A percentile compares a stretch with the other conserved stretches of the same genome.
phyloP scores from a whole-genome alignment of 2,888 invertebrate species.

The Aphrophora alni region DNA sequence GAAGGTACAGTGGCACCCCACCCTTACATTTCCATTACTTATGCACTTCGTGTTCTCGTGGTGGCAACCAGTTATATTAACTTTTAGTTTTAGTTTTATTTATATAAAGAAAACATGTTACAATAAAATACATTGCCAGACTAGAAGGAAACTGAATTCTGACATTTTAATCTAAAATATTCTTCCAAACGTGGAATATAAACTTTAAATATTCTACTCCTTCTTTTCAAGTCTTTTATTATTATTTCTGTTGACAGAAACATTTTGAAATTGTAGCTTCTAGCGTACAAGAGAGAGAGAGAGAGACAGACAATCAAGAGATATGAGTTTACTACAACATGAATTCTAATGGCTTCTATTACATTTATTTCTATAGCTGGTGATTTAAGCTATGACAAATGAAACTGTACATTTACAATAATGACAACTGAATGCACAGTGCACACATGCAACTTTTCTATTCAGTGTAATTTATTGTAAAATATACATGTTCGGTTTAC shows the following conservation, averaged over 20 bases:
- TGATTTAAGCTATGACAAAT: not conserved
- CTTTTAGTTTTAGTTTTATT: too few species aligned
- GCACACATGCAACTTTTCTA: not conserved
- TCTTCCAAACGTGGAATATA: not conserved
- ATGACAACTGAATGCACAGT: not conserved
- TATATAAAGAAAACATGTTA: too few species aligned
- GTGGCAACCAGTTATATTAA: too few species aligned
- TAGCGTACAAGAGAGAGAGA: not conserved
- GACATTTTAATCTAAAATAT: slow-evolving; percentile 9
- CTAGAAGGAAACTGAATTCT: too few species aligned
- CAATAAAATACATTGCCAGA: too few species aligned
- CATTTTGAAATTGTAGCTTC: not conserved
- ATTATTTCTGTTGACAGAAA: not conserved
- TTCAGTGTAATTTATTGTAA: too few species aligned
- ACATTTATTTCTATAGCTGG: not conserved
- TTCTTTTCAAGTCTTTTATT: not conserved
- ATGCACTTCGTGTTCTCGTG: too few species aligned
- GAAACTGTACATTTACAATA: not conserved
- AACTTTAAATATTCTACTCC: not conserved
- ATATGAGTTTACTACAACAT: not conserved
- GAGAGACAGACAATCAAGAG: not conserved
- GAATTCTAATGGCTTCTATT: not conserved
- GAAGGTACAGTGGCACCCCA: too few species aligned
- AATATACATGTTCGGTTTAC: too few species aligned
- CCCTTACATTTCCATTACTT: too few species aligned